Evolutionary conservation across 2,113 vertebrate species (phyloP), one percentile per base, ranked within the genome.

Genomic region (Heteronetta atricapilla): DNA sequence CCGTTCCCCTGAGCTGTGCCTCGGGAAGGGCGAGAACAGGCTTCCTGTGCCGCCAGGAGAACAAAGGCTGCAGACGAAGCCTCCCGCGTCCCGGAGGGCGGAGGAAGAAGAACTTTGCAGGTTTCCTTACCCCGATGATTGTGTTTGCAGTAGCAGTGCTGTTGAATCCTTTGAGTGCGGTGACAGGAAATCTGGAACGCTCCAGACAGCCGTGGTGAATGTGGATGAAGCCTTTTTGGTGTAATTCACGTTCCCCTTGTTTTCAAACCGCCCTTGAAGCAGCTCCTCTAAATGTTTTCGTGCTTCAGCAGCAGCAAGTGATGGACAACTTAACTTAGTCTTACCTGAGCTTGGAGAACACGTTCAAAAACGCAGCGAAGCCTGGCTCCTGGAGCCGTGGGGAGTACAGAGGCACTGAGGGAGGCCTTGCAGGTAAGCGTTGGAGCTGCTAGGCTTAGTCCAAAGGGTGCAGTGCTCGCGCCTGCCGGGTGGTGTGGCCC

Each of bases 51-150:
- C 88, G 33, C 59, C 36, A 80, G 23, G 63, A 33, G 50, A 93
- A 83, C 63, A 93, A 86, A 91, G 93, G 44, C 70, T 25, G 10
- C 53, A 53, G 69, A 85, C 72, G 84, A 94, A 90, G 60, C 63
- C 56, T 40, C 38, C 3, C 0, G 2, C 50, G 63, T 62, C 75
- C 34, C 52, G 12, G 58, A 73, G 76, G 63, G 88, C 77, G 79
- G 82, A 93, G 88, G 76, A 86, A 63, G 80, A 83, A 6, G 5
- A 36, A 16, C 70, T 79, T 50, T 62, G 38, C 34, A 82, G 66
- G 82, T 82, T 66, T 70, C 46, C 33, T 83, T 86, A 67, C 83
- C 66, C 40, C 92, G 68, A 80, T 53, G 34, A 82, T 8, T 23
- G 1, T 88, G 42, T 86, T 91, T 88, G 5, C 7, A 36, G 31